Percentiles rank a stretch among this genome's conserved stretches.
Evolutionary conservation across 2,113 vertebrate species (phyloP).

Genomic region (Psilopsiagon aymara): DNA sequence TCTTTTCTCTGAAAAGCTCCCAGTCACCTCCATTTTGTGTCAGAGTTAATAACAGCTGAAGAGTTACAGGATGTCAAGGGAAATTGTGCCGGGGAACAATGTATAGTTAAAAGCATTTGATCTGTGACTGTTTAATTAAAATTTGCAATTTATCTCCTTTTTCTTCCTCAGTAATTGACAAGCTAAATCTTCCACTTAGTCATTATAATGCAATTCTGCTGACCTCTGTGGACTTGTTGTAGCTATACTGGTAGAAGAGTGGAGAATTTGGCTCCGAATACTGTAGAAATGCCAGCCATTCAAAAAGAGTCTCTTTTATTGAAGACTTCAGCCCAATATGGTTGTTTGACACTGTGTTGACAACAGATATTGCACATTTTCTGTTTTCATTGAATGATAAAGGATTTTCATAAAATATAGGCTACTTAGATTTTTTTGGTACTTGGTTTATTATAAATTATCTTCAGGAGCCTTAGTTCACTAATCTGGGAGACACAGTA

Average conservation of each 20-base stretch:
- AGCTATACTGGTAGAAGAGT: constrained; percentile 18
- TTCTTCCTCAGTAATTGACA: constrained; percentile 36
- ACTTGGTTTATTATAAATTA: not conserved
- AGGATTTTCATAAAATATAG: constrained; percentile 22
- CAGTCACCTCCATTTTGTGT: not conserved
- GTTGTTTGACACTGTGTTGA: constrained; percentile 68
- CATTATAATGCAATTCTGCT: constrained; percentile 24
- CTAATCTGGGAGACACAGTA: not conserved
- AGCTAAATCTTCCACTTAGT: constrained; percentile 16
- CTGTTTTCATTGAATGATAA: constrained; percentile 44
- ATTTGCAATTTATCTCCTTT: not conserved
- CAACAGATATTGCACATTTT: constrained; percentile 68
- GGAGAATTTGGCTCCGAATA: constrained; percentile 52
- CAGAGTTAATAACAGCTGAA: not conserved
- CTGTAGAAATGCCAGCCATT: constrained; percentile 54
- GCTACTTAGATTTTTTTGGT: not conserved
- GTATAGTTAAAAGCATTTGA: not conserved
- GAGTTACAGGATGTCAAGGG: not conserved
- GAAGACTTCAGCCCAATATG: constrained; percentile 54
- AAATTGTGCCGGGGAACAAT: not conserved
- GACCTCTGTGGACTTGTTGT: constrained; percentile 54
- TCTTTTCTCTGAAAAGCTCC: not conserved
- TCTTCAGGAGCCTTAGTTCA: not conserved
- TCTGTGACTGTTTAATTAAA: not conserved
- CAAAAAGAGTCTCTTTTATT: constrained; percentile 40